phyloP scores from a whole-genome alignment of 2,113 vertebrate genomes.

The Sphyrna mokarran region DNA sequence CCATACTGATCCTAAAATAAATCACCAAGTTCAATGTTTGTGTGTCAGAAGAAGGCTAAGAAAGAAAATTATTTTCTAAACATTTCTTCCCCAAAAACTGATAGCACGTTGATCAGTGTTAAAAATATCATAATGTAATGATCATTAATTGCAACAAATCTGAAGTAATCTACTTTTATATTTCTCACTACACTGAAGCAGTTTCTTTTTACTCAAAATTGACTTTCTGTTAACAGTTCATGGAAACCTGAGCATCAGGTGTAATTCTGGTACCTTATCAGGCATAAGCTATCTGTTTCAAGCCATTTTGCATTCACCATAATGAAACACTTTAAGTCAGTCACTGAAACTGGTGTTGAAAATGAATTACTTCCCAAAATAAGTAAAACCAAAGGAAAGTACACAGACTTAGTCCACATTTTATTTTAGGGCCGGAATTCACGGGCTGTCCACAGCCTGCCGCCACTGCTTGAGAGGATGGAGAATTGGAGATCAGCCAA shows the following conservation, averaged over 20 bases:
- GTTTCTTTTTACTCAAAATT: background rate
- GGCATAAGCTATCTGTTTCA: background rate
- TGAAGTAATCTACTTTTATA: background rate
- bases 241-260: background rate
- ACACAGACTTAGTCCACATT: background rate
- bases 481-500: too few species aligned
- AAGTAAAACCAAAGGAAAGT: background rate
- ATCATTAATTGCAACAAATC: background rate
- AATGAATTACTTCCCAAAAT: background rate
- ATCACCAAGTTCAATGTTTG: background rate
- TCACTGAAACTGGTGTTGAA: background rate
- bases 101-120: background rate
- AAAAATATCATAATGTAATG: background rate
- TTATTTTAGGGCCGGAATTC: background rate
- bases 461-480: too few species aligned
- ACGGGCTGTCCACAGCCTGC: too few species aligned
- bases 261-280: background rate
- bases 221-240: background rate
- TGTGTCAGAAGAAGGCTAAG: background rate
- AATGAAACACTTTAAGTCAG: background rate
- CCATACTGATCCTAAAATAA: background rate
- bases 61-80: background rate
- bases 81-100: background rate
- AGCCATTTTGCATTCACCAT: background rate
- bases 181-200: background rate